A percentile compares a stretch with the other conserved stretches of the same genome.
These are phyloP conservation scores for Muschampia plurimacula DNA, from an alignment of 2,888 invertebrate genomes.

Conservation along the genomic window DNA sequence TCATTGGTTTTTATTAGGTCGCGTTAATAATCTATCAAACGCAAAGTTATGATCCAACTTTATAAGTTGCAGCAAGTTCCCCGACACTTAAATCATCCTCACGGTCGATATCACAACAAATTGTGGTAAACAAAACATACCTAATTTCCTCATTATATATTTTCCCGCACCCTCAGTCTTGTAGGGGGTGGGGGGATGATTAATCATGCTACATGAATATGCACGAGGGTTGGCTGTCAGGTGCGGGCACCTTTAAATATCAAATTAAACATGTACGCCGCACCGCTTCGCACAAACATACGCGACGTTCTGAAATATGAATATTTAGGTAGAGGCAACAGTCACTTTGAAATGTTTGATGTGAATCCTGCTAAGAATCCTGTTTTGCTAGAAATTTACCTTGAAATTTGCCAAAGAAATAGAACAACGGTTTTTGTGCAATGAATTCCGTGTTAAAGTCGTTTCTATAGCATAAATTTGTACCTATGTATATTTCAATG, in stretches of 20 bases:
- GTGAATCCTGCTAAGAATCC: background rate
- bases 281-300: constrained; percentile 46
- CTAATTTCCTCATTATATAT: constrained; percentile 58
- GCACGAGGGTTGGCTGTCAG: constrained; percentile 78
- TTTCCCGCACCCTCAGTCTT: constrained; percentile 53
- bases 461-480: too few species aligned
- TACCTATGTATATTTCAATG: too few species aligned
- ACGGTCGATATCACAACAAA: constrained; percentile 53
- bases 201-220: constrained; percentile 83
- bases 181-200: constrained; percentile 62
- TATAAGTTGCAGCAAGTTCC: background rate
- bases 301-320: constrained; percentile 33
- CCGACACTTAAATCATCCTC: background rate
- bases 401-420: background rate
- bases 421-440: too few species aligned
- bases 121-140: constrained; percentile 53
- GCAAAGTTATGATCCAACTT: background rate
- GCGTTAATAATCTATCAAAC: background rate
- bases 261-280: constrained; percentile 73
- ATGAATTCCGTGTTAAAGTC: too few species aligned
- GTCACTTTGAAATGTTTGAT: constrained; percentile 12
- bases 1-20: too few species aligned
- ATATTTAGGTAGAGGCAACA: constrained; percentile 30
- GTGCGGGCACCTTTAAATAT: constrained; percentile 76
- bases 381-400: background rate